phyloP scores from a whole-genome alignment of 2,113 vertebrate genomes.

The Herpailurus yagouaroundi region DNA sequence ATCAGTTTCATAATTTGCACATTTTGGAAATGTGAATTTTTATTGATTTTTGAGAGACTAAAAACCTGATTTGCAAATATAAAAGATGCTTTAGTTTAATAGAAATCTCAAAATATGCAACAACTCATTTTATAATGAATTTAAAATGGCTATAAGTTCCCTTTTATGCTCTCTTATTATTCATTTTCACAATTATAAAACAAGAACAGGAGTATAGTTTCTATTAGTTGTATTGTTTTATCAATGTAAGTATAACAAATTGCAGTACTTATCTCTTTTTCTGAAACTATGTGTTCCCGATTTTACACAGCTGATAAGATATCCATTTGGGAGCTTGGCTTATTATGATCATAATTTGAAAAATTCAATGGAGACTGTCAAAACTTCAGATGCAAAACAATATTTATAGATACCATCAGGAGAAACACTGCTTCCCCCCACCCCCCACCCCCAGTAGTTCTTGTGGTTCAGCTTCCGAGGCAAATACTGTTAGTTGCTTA shows the following conservation, averaged over 20 bases:
- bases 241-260: slow-evolving; percentile 49
- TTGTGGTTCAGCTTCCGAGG: neutral
- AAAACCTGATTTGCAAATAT: neutral
- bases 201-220: slow-evolving; percentile 40
- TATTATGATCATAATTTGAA: slow-evolving; percentile 71
- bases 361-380: slow-evolving; percentile 58
- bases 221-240: slow-evolving; percentile 54
- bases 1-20: neutral
- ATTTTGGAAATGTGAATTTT: slow-evolving; percentile 2
- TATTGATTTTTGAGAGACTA: neutral
- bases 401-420: slow-evolving; percentile 38
- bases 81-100: neutral
- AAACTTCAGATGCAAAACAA: slow-evolving; percentile 53
- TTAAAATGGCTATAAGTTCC: neutral
- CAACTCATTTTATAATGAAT: slow-evolving; percentile 29
- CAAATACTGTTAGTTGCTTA: neutral
- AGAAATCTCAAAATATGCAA: neutral
- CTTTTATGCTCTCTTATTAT: slow-evolving; percentile 63
- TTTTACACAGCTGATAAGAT: slow-evolving; percentile 61
- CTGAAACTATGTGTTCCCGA: slow-evolving; percentile 53
- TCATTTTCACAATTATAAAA: slow-evolving; percentile 62
- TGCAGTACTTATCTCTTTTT: slow-evolving; percentile 7
- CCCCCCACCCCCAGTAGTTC: rapidly evolving
- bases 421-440: neutral
- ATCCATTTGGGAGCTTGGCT: slow-evolving; percentile 55